phyloP scores from a whole-genome alignment of 2,797 vertebrate species.

The Oreonectes daqikongensis region DNA sequence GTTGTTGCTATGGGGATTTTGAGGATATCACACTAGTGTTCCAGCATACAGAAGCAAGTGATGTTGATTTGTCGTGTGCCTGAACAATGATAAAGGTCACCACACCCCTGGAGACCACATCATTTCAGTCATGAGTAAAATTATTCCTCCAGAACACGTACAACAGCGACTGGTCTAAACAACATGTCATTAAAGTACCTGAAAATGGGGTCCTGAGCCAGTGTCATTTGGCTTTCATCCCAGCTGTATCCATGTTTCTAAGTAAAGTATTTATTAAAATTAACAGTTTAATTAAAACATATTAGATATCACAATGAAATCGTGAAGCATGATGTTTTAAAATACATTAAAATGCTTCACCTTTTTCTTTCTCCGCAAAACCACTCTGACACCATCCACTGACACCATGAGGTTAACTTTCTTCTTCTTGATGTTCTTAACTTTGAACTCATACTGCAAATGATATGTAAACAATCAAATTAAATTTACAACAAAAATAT shows the following conservation, averaged over 20 bases:
- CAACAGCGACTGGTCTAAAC: background rate
- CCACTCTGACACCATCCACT: constrained; percentile 89
- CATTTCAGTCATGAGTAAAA: constrained; percentile 13
- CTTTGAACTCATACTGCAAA: constrained; percentile 94
- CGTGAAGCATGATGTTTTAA: background rate
- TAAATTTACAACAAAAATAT: background rate
- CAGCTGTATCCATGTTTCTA: constrained; percentile 95
- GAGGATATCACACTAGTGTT: background rate
- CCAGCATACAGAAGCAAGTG: background rate
- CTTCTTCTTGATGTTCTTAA: constrained; percentile 99
- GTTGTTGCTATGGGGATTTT: constrained; percentile 7
- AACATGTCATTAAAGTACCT: constrained; percentile 74
- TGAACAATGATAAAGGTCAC: constrained; percentile 36
- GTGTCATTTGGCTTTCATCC: constrained; percentile 88
- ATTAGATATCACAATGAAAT: background rate
- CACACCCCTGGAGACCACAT: background rate
- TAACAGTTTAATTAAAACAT: background rate
- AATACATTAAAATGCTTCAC: constrained; percentile 63
- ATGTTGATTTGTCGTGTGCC: background rate
- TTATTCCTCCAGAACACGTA: background rate
- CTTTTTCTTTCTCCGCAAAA: constrained; percentile 94
- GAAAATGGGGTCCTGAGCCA: constrained; percentile 97
- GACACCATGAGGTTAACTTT: constrained; percentile 95
- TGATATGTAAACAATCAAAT: background rate
- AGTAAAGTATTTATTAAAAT: constrained; percentile 24